phyloP scores from a whole-genome alignment of 1,140 invertebrate species.

The Globodera ellingtonae region DNA sequence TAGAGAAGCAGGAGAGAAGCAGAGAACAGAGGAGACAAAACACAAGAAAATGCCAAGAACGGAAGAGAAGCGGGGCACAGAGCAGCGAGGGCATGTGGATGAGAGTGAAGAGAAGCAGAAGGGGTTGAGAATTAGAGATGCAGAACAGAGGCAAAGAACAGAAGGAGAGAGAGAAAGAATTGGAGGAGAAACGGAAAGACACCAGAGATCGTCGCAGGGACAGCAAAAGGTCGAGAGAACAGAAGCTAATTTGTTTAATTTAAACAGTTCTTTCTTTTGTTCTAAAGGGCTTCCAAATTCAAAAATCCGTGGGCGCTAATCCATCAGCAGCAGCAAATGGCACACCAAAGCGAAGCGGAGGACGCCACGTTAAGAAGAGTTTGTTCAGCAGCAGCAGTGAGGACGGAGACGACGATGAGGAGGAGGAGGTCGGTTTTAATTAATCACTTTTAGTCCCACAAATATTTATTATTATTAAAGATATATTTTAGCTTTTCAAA shows the following conservation, averaged over 20 bases:
- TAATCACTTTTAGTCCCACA: no score
- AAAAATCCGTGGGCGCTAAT: neutral
- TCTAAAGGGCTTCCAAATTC: neutral
- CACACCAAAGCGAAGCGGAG: neutral
- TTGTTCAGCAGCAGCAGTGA: neutral
- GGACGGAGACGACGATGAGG: neutral
- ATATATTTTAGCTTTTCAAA: neutral
- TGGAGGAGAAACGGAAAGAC: neutral
- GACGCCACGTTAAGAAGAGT: neutral
- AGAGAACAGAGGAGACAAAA: neutral
- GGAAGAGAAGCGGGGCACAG: no score
- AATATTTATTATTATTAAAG: no score
- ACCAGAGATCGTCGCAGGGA: neutral
- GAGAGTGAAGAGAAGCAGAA: no score
- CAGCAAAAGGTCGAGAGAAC: neutral
- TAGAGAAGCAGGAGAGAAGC: neutral
- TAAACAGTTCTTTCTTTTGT: neutral
- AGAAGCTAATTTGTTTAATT: neutral
- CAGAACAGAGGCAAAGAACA: no score
- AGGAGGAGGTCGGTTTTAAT: neutral
- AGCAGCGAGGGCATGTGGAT: no score
- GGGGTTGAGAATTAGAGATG: no score
- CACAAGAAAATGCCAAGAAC: no score
- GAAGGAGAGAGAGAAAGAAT: neutral
- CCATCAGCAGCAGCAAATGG: neutral